These are phyloP conservation scores for Pocillopora grandis DNA, from an alignment of 92 coral and sea anemone species.

Conservation along the genomic window DNA sequence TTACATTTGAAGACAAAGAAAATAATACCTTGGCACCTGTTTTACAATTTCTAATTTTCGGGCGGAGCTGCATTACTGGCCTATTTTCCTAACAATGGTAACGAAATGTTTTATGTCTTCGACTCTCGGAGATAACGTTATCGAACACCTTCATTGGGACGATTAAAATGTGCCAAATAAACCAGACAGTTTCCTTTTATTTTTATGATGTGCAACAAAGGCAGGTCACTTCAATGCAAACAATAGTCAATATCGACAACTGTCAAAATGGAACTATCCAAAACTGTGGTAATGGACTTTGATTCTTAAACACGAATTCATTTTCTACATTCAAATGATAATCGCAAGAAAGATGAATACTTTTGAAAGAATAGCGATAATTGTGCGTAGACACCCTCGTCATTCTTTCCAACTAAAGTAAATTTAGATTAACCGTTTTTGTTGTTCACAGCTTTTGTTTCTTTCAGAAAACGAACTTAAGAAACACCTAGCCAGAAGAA, in stretches of 20 bases:
- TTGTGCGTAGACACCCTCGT: constrained; percentile 80
- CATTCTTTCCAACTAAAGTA: constrained; percentile 41
- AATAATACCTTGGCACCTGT: constrained; percentile 30
- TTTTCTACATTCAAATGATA: constrained; percentile 31
- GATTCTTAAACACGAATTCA: constrained; percentile 17
- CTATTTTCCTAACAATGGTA: constrained; percentile 10
- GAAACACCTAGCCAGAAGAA: neutral
- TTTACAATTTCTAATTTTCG: constrained; percentile 1
- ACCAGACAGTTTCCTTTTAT: neutral
- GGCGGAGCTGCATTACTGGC: neutral
- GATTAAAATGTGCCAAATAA: constrained; percentile 6
- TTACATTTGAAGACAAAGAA: constrained; percentile 6
- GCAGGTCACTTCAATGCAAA: constrained; percentile 5
- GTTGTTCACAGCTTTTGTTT: constrained; percentile 30
- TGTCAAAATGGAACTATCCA: constrained; percentile 21
- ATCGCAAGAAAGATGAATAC: constrained; percentile 42
- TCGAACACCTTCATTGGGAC: neutral
- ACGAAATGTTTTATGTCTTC: neutral
- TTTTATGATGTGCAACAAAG: constrained; percentile 15
- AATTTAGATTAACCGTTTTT: constrained; percentile 50
- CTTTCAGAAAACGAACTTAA: neutral
- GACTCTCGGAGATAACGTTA: neutral
- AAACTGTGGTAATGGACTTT: constrained; percentile 33
- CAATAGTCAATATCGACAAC: constrained; percentile 40
- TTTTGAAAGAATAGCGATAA: constrained; percentile 73